Base-by-base conservation (phyloP, 2,113 vertebrate species). In the Nyctereutes procyonoides region DNA sequence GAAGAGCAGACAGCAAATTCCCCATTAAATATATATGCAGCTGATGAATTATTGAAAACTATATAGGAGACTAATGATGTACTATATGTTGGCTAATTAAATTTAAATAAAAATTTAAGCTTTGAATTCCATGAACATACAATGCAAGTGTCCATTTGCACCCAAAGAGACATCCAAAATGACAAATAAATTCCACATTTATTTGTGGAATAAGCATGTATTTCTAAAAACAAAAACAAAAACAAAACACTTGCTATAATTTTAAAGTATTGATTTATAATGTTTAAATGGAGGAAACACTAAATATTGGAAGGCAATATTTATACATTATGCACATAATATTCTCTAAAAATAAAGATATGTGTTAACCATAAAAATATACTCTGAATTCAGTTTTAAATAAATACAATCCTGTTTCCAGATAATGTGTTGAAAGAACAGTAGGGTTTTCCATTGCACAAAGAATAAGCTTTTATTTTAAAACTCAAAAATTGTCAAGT, bases 391-490 rank as follows among this genome's bases (percentile, higher is more conserved):
- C 26, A 38, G 8, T 77, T 88, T 87, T 77, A 16, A 95, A 88
- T 80, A 73, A 74, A 89, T 1, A 62, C 17, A 84, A 74, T 56
- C 38, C 38, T 95, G 19, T 74, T 48, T 1, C 63, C 4, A 94
- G 30, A 79, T 3, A 92, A 20, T 85, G 38, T 65, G 55, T 97
- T 62, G 35, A 24, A n/a, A 63, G 67, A 81, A 51, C 5, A 92
- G 16, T 55, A 85, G 58, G 17, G 5, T 62, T 94, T 92, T 89
- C n/a, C 26, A 15, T n/a, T 60, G 30, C 48, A 16, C 8, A 79
- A 91, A 2, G 35, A 95, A 43, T 71, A 93, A 95, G 76, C 2
- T 93, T 96, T n/a, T 60, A 55, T 96, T 96, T 97, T 76, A 73
- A 92, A 97, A 95, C 28, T 84, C 26, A 80, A 65, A 92, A 85